Evolutionary conservation across 1,140 invertebrate genomes (phyloP).

Genomic region (Mercenaria mercenaria): DNA sequence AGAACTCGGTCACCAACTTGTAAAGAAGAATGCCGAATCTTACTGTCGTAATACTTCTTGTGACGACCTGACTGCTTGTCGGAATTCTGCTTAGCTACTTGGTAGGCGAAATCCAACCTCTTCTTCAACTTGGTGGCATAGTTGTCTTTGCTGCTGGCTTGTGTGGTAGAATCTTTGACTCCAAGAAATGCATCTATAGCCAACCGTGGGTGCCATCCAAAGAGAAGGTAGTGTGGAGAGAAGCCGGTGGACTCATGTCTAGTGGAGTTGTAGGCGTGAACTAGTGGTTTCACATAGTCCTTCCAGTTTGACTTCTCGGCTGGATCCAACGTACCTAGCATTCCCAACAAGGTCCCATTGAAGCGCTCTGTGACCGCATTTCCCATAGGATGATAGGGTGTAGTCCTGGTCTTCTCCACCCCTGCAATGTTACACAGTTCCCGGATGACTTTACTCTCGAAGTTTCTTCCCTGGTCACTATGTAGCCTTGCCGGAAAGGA

Average conservation of each 20-base stretch:
- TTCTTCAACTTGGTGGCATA: too few relatives aligned
- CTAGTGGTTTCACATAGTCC: not conserved
- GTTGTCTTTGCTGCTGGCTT: too few relatives aligned
- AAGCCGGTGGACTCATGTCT: not conserved
- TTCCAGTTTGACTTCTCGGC: slow-evolving; percentile 15
- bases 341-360: not conserved
- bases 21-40: too few relatives aligned
- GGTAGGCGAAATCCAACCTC: too few relatives aligned
- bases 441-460: slow-evolving; percentile 34
- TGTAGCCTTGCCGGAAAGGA: slow-evolving; percentile 25
- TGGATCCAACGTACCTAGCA: slow-evolving; percentile 1
- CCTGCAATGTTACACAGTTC: slow-evolving; percentile 30
- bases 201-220: slow-evolving; percentile 29
- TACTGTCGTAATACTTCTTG: too few relatives aligned
- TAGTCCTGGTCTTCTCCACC: slow-evolving; percentile 25
- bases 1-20: too few relatives aligned
- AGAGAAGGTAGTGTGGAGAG: slow-evolving; percentile 38
- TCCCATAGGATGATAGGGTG: slow-evolving; percentile 32
- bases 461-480: slow-evolving; percentile 58
- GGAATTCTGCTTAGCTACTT: too few relatives aligned
- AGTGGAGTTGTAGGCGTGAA: slow-evolving; percentile 32
- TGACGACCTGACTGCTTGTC: too few relatives aligned
- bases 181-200: slow-evolving; percentile 11
- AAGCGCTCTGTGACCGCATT: slow-evolving; percentile 19
- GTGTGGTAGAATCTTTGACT: not conserved